Evolutionary conservation across 1,140 invertebrate species (phyloP), one percentile per base, ranked within the genome.

Genomic region (Drosophila sproati): DNA sequence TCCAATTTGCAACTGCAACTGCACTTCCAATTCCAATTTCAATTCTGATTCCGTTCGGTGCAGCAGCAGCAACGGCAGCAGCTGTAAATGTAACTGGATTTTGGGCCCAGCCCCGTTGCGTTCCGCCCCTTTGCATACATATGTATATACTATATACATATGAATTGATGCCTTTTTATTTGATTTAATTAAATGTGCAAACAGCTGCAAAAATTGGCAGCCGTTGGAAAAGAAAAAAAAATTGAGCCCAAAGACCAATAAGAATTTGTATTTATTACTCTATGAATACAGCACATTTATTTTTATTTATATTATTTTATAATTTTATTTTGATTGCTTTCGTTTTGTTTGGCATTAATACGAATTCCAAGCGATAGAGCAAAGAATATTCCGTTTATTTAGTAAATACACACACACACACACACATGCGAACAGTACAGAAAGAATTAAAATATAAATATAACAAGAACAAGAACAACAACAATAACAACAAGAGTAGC

Each of bases 131-230:
- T 61, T 76, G 56, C 77, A 70, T 74, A 64, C 80, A 20, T 20
- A 74, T 67, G 72, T 59, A 74, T 67, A 77, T 59, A 68, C 55
- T 20, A 20, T 20, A 63, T 74, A 66, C 63, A 70, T 51, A 66
- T 52, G 32, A 20, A 20, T 61, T 35, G 20, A 20, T 50, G 39
- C 39, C 47, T 62, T 70, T 79, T 75, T 66, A 45, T 82, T 78
- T 61, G 47, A 63, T 68, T 72, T 64, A 69, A 87, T 86, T 78
- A 88, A 88, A 87, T 87, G 71, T 88, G 82, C 83, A 78, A 86
- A 73, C 82, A 87, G 83, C 82, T 87, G 82, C 82, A 87, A 54
- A 81, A 79, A 79, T 87, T 82, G 82, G 78, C 82, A 87, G 71
- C 52, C 52, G 56, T 45, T 48, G 43, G 56, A 64, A 34, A 73